phyloP scores from a whole-genome alignment of 2,113 vertebrate genomes.

The Phyllopteryx taeniolatus region DNA sequence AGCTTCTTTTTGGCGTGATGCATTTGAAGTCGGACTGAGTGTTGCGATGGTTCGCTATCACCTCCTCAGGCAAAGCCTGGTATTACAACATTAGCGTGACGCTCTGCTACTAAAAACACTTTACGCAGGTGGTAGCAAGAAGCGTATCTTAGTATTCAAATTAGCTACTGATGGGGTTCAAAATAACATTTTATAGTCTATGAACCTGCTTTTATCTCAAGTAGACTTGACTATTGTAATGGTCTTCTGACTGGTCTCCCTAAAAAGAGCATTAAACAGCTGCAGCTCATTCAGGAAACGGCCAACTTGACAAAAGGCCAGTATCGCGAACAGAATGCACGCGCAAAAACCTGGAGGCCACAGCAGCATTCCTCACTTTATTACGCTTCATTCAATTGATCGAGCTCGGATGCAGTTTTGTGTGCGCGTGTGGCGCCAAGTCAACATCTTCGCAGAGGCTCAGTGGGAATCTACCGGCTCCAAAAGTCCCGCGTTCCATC shows the following conservation, averaged over 20 bases:
- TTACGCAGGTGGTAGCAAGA: no score
- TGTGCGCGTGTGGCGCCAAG: constrained; percentile 1
- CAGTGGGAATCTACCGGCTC: neutral
- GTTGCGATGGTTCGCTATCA: neutral
- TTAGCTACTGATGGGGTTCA: no score
- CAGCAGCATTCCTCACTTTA: constrained; percentile 30
- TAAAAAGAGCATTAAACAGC: no score
- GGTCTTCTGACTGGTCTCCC: no score
- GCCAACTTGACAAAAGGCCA: no score
- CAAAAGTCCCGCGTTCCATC: neutral
- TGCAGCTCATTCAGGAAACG: no score
- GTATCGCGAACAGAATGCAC: neutral
- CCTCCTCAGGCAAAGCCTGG: neutral
- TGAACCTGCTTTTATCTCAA: no score
- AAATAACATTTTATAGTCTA: no score
- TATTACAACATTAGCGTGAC: neutral
- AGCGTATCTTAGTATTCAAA: no score
- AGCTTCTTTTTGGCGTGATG: neutral
- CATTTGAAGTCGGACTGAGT: neutral
- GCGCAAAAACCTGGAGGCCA: constrained; percentile 16
- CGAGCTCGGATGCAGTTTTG: neutral
- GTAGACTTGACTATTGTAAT: no score
- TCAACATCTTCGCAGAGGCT: neutral
- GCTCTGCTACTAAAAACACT: no score
- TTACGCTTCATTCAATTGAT: neutral